These are phyloP conservation scores for Cisticola juncidis DNA, from an alignment of 2,113 vertebrate genomes.

Conservation along the genomic window DNA sequence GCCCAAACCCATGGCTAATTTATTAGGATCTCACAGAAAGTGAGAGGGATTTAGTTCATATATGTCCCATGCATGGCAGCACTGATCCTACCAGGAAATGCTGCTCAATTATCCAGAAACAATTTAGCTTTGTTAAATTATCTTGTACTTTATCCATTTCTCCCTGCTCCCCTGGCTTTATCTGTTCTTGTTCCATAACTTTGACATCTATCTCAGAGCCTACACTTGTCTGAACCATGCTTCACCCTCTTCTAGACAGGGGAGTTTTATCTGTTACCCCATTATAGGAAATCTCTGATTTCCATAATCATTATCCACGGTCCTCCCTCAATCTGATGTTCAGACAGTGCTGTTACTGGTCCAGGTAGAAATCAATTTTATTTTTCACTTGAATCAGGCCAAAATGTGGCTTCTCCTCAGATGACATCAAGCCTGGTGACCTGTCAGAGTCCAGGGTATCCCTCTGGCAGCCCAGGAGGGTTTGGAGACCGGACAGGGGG, in stretches of 20 bases:
- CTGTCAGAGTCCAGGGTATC: too few relatives aligned
- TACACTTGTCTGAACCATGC: not conserved
- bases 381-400: not conserved
- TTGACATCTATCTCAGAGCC: not conserved
- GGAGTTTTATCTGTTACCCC: not conserved
- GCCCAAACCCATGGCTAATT: not conserved
- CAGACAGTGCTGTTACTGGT: not conserved
- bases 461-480: too few relatives aligned
- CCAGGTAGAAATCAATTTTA: not conserved
- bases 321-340: rapidly evolving
- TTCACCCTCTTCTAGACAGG: not conserved
- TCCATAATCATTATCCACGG: not conserved
- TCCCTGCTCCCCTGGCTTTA: not conserved
- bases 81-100: not conserved
- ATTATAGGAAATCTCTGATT: not conserved
- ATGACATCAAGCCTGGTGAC: rapidly evolving
- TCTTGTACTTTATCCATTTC: not conserved
- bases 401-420: not conserved
- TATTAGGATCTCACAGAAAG: not conserved
- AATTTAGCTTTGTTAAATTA: not conserved
- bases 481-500: too few relatives aligned
- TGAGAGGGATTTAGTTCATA: not conserved
- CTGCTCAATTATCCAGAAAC: not conserved
- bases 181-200: not conserved
- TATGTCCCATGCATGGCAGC: not conserved